These are phyloP conservation scores for Gobio occitaniae DNA, from an alignment of 2,797 vertebrate species.

Conservation along the genomic window DNA sequence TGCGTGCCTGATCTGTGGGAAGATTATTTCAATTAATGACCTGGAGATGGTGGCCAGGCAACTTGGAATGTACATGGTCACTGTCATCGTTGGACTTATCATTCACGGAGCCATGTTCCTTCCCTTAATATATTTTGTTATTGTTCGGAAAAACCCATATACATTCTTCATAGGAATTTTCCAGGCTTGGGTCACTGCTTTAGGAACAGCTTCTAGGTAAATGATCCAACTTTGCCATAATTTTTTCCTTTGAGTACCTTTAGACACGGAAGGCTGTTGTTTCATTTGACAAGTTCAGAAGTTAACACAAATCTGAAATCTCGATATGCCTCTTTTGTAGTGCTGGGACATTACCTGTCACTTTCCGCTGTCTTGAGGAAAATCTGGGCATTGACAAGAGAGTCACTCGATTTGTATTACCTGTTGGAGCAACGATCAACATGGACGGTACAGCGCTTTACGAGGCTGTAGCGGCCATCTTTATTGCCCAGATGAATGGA, in stretches of 20 bases:
- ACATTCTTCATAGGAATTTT: conserved; percentile 96
- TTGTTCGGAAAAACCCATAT: conserved; percentile 93
- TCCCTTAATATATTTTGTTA: conserved; percentile 93
- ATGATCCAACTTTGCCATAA: conserved; percentile 7
- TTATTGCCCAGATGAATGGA: conserved; percentile 98
- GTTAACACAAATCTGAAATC: neutral
- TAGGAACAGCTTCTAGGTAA: conserved; percentile 99
- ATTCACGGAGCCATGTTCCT: conserved; percentile 97
- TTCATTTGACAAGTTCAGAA: neutral
- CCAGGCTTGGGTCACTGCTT: conserved; percentile 98
- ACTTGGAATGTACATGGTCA: conserved; percentile 98
- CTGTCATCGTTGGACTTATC: conserved; percentile 94
- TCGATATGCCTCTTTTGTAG: conserved; percentile 69
- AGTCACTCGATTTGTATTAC: conserved; percentile 96
- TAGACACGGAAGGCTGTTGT: neutral
- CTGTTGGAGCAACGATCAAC: conserved; percentile 97
- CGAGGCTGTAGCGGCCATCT: conserved; percentile 98
- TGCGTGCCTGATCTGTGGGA: conserved; percentile 96
- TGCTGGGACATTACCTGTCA: conserved; percentile 95
- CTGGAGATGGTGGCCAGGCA: conserved; percentile 94
- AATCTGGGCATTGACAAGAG: conserved; percentile 97
- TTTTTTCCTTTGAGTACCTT: neutral
- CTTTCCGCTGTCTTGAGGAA: conserved; percentile 96
- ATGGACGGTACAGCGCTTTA: conserved; percentile 99
- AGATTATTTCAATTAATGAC: conserved; percentile 98